phyloP scores from a whole-genome alignment of 2,113 vertebrate species.

The Scartelaos histophorus region DNA sequence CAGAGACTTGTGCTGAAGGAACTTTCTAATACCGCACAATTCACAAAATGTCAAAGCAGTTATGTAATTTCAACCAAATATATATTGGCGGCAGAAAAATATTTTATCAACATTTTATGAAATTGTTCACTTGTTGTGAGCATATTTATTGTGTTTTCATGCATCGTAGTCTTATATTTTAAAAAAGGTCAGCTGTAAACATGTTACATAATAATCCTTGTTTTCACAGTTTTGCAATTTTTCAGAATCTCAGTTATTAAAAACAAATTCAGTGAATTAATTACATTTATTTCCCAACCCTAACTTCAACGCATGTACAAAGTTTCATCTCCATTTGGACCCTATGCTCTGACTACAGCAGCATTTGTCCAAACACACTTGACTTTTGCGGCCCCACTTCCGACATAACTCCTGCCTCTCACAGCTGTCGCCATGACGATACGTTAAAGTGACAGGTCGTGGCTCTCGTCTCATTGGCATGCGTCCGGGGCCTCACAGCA shows the following conservation, averaged over 20 bases:
- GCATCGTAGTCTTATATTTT: no score
- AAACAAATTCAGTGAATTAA: no score
- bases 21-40: not conserved
- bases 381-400: constrained; percentile 15
- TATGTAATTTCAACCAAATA: not conserved
- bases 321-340: not conserved
- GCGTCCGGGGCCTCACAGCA: constrained; percentile 40
- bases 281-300: no score
- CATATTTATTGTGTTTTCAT: no score
- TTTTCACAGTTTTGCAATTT: no score
- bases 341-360: not conserved
- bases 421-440: constrained; percentile 53
- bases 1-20: not conserved
- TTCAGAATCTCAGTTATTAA: no score
- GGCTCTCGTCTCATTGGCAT: constrained; percentile 61
- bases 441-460: constrained; percentile 42
- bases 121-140: no score
- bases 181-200: no score
- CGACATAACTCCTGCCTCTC: constrained; percentile 25
- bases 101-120: not conserved
- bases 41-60: not conserved
- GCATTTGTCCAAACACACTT: constrained; percentile 8
- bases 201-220: no score
- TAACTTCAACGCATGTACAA: no score
- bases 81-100: not conserved